Conservation (phyloP, 2,888 invertebrate species). For the Ctenicera cuprea region DNA sequence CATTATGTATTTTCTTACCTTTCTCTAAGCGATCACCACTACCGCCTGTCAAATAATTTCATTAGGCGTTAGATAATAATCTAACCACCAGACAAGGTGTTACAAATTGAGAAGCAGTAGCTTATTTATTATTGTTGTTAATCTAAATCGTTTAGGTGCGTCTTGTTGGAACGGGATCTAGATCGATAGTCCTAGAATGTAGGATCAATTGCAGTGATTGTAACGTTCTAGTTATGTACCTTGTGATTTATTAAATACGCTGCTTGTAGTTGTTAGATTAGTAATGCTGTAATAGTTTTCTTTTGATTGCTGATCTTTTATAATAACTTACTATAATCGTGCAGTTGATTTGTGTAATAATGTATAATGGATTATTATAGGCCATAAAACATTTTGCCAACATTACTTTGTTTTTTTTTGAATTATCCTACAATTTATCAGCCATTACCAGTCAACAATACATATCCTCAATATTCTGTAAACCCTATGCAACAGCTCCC, state of each 20-base stretch:
- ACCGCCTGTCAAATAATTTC: not conserved
- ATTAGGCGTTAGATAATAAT: not conserved
- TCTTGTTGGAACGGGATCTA: not conserved
- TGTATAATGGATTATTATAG: no score
- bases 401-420: no score
- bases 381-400: no score
- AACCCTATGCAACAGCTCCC: no score
- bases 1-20: not conserved
- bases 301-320: not conserved
- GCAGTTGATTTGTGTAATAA: no score
- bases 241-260: slow-evolving; percentile 6
- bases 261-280: not conserved
- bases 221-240: slow-evolving; percentile 13
- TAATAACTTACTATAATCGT: not conserved
- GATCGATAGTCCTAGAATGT: slow-evolving; percentile 1
- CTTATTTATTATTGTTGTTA: slow-evolving; percentile 5
- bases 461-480: no score
- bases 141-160: not conserved
- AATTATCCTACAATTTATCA: no score
- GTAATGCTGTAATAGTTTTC: slow-evolving; percentile 19
- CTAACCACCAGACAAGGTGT: not conserved
- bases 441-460: no score
- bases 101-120: slow-evolving; percentile 4
- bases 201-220: not conserved
- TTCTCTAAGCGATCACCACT: not conserved